phyloP scores from a whole-genome alignment of 2,888 invertebrate species.

The Autographa gamma region DNA sequence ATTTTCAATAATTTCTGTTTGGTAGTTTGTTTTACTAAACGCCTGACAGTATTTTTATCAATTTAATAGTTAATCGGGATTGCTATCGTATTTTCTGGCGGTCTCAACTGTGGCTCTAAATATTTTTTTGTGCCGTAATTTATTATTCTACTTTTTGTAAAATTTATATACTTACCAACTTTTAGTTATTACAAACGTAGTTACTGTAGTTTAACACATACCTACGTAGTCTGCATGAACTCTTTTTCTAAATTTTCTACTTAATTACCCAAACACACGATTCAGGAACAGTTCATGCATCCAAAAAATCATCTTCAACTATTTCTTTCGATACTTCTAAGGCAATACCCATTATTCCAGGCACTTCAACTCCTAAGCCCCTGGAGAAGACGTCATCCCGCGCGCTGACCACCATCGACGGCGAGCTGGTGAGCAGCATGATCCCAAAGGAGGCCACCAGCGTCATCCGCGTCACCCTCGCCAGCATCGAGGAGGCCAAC shows the following conservation, averaged over 20 bases:
- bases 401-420: conserved; percentile 82
- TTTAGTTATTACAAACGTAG: no score
- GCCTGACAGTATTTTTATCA: not conserved
- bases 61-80: not conserved
- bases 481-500: conserved; percentile 93
- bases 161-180: no score
- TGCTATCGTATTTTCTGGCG: not conserved
- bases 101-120: no score
- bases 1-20: no score
- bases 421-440: conserved; percentile 85
- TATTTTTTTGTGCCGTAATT: no score
- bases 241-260: not conserved
- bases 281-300: not conserved
- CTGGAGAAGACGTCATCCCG: conserved; percentile 79
- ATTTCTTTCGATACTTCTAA: not conserved
- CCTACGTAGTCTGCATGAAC: not conserved
- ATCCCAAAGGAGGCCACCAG: conserved; percentile 90
- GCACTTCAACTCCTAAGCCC: conserved; percentile 83
- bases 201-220: no score
- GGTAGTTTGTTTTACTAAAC: not conserved
- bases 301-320: not conserved
- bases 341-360: conserved; percentile 59
- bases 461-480: conserved; percentile 92
- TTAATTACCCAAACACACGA: not conserved
- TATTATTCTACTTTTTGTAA: no score